Conservation (phyloP, 1,140 invertebrate genomes). For the Zaprionus vittiger region DNA sequence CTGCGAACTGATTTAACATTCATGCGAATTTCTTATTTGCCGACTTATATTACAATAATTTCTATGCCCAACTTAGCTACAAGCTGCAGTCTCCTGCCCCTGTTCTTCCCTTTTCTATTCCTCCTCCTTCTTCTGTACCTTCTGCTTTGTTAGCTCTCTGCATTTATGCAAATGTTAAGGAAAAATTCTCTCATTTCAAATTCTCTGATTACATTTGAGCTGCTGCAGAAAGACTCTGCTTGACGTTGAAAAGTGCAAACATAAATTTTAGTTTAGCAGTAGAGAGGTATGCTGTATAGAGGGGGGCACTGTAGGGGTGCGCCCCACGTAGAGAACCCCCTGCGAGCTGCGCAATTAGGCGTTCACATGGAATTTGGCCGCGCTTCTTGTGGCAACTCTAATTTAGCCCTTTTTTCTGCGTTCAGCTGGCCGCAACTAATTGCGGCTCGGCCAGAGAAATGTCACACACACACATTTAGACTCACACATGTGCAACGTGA, state of each 20-base stretch:
- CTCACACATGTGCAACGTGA: constrained; percentile 57
- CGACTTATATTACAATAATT: constrained; percentile 24
- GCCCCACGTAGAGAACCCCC: background rate
- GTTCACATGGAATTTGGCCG: constrained; percentile 23
- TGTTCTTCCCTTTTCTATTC: constrained; percentile 21
- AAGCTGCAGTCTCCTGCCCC: constrained; percentile 2
- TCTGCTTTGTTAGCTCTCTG: constrained; percentile 31
- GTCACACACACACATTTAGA: constrained; percentile 46
- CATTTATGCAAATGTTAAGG: constrained; percentile 69
- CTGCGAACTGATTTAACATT: constrained; percentile 17
- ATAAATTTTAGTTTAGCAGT: constrained; percentile 39
- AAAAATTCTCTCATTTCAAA: constrained; percentile 56
- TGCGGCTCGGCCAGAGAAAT: constrained; percentile 42
- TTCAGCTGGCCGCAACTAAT: constrained; percentile 48
- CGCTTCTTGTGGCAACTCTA: constrained; percentile 9
- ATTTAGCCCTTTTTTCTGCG: constrained; percentile 12
- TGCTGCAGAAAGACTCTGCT: constrained; percentile 31
- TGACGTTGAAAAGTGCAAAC: constrained; percentile 47
- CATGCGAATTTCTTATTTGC: constrained; percentile 19
- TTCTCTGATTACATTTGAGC: constrained; percentile 61
- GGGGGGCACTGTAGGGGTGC: background rate
- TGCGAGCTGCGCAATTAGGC: constrained; percentile 33
- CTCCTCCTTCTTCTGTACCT: constrained; percentile 16
- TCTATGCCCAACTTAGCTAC: constrained; percentile 26
- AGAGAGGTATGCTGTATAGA: background rate